Evolutionary conservation across 2,888 invertebrate genomes (phyloP), one percentile per base, ranked within the genome.

Genomic region (Oxystoma pomonae): DNA sequence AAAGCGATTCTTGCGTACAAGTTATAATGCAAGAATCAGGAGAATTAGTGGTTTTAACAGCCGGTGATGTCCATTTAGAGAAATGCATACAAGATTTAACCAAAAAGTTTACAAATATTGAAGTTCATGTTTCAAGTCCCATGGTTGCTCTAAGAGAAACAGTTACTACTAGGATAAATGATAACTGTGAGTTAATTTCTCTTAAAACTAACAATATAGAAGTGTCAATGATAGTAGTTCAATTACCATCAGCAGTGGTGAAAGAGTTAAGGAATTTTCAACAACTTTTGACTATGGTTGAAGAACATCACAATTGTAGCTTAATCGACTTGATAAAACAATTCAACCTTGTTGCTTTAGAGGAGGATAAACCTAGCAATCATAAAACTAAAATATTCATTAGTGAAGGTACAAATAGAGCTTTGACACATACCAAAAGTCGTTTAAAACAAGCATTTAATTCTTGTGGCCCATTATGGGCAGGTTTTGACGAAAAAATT

Each of bases 61-160:
- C 98, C 1, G 99, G 99, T 0, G 97, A 99, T 82, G 93, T 99
- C 1, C 99, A 99, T 80, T 84, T 99, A 60, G 94, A 98, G 76
- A 89, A 96, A 75, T 99, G 99, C 81, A 82, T 99, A 2, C 92
- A 94, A 76, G 99, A 99, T 82, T 84, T 99, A 60, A 89, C 86
- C 71, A 84, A 82, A 64, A 86, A 88, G 69, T 96, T 94, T 81
- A 94, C 92, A 0, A 90, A 90, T 77, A 87, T 94, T 65, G 90
- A 93, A 58, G 83, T 98, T n/a, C 89, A 89, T 67, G 94, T 94
- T 0, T 98, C 98, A 0, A 89, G 92, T 74, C 98, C 98, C 0
- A 98, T 99, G 72, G 98, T 99, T 1, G 93, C 98, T 3, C 95
- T 98, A 75, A 85, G 94, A 70, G 99, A 99, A 81, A 99, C 98